Evolutionary conservation across 1,140 invertebrate species (phyloP), one percentile per base, ranked within the genome.

Genomic region (Drosophila tristis): DNA sequence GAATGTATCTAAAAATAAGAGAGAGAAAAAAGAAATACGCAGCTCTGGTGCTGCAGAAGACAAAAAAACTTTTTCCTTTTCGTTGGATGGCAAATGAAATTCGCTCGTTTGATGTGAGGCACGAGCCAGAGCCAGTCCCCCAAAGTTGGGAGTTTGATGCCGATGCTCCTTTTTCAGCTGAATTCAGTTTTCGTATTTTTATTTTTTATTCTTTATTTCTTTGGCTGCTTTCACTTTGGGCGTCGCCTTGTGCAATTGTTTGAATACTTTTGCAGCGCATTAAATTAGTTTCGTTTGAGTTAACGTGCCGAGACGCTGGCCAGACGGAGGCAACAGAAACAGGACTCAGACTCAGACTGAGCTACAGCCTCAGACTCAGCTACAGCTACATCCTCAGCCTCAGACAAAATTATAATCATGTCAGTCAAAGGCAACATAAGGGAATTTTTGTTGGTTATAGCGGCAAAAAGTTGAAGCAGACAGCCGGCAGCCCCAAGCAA

Each of bases 251-350:
- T 89, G 80, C 84, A 89, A 89, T 89, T 89, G 84, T 89, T 89
- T 89, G 84, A 89, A 89, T 89, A 84, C 84, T 89, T 89, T 89
- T 89, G 79, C 84, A 90, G 84, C 85, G 85, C 84, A 89, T 89
- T 89, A 90, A 90, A 90, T 90, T 90, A 90, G 85, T 90, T 90
- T 90, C 85, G 85, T 90, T 90, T 90, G 85, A 90, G 85, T 90
- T 90, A 89, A 90, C 85, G 86, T 89, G 82, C 74, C 82, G 65
- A 48, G 80, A 72, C 79, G 71, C 50, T 42, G 70, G 68, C 63
- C 50, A 57, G 70, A 68, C 31, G 8, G 4, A 31, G 31, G 31
- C 31, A 31, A 31, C 31, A 31, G 8, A 31, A 31, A 31, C 31
- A 31, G 31, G 31, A 31, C 63, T 58, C 62, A 71, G 57, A 45